Base-by-base conservation (phyloP, 2,888 invertebrate species). In the Cabera pusaria region DNA sequence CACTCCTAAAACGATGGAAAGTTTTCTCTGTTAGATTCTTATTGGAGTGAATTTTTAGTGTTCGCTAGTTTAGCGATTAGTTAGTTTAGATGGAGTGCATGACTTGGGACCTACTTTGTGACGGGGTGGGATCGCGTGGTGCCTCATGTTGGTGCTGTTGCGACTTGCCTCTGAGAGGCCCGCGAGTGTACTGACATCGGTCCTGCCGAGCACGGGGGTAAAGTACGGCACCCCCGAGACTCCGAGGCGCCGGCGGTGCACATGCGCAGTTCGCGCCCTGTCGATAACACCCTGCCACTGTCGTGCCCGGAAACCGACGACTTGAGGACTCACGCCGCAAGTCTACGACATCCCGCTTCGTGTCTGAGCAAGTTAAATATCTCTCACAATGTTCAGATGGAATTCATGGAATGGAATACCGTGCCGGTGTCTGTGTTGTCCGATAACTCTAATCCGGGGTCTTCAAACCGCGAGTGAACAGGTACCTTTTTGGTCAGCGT, bases 261-360 rank as follows among this genome's bases (percentile, higher is more conserved):
- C 84, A 83, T 83, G 87, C 87, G 88, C 85, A 77, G 63, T 52
- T 56, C 59, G 60, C 59, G 62, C 74, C 64, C 72, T 76, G 72
- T 83, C 84, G 75, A 86, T 84, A 84, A 69, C 83, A 79, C 80
- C 85, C 79, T 69, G 65, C 75, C 79, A 75, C 83, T 74, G 76
- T 72, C 71, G 77, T 79, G 77, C 80, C 67, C 78, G 85, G 84
- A 85, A 87, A 85, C 82, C 76, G 74, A 73, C 65, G 72, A 78
- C 76, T 84, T 80, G 80, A 82, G 83, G 70, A 84, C 72, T 74
- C 74, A 66, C 73, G 73, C 78, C 81, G 72, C 76, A 78, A 79
- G 76, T 78, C 74, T 69, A 75, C 72, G 69, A 74, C 72, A 75
- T 72, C 70, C 72, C 59, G 57, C 54, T 56, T 55, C 46, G 48